These are phyloP conservation scores for Cotesia chilonis DNA, from an alignment of 1,140 invertebrate genomes.

Conservation along the genomic window DNA sequence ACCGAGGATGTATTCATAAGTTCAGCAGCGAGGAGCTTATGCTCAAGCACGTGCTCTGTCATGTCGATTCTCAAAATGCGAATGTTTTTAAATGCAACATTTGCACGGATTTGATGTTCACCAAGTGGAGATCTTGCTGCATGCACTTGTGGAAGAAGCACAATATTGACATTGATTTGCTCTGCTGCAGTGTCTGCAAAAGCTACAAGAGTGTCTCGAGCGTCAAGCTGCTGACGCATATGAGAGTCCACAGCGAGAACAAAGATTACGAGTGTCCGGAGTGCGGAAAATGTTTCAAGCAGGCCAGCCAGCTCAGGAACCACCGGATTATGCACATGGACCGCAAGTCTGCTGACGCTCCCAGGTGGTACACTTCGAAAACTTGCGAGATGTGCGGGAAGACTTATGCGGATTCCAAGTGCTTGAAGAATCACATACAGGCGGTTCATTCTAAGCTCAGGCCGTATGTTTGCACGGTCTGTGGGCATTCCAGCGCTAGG, in stretches of 20 bases:
- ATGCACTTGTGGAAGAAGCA: conserved; percentile 76
- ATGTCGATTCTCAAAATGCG: conserved; percentile 55
- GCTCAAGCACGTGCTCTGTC: conserved; percentile 65
- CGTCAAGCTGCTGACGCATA: conserved; percentile 69
- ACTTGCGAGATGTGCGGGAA: conserved; percentile 76
- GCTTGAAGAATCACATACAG: conserved; percentile 79
- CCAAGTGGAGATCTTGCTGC: conserved; percentile 71
- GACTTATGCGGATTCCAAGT: conserved; percentile 78
- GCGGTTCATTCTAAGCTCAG: conserved; percentile 81
- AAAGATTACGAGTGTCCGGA: conserved; percentile 69
- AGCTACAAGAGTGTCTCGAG: conserved; percentile 68
- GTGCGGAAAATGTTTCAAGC: conserved; percentile 74
- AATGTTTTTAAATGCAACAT: conserved; percentile 65
- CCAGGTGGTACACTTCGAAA: conserved; percentile 72
- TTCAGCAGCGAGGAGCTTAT: conserved; percentile 64
- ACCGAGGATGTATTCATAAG: conserved; percentile 65
- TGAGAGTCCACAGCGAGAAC: conserved; percentile 70
- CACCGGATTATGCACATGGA: conserved; percentile 70
- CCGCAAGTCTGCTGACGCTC: conserved; percentile 56
- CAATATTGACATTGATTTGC: conserved; percentile 72
- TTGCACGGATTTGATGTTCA: conserved; percentile 63
- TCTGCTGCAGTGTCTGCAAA: conserved; percentile 71
- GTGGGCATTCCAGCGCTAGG: conserved; percentile 76
- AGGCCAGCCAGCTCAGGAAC: conserved; percentile 71
- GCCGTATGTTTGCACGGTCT: conserved; percentile 79